Evolutionary conservation across 92 coral and sea anemone species (phyloP).

Genomic region (Scolanthus callimorphus): DNA sequence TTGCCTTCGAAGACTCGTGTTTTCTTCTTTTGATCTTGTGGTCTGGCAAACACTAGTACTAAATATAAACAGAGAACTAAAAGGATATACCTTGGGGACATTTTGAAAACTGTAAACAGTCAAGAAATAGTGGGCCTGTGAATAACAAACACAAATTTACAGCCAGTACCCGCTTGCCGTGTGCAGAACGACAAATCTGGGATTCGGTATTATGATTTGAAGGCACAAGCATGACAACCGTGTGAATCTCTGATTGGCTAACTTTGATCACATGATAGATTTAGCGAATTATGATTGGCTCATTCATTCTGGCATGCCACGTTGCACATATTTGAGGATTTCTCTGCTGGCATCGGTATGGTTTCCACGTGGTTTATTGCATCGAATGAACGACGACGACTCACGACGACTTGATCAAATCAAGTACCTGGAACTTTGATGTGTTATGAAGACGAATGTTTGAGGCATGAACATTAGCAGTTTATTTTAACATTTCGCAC

Average conservation of each 20-base stretch:
- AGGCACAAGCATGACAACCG: neutral
- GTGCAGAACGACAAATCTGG: neutral
- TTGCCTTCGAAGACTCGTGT: constrained; percentile 67
- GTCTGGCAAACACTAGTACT: constrained; percentile 42
- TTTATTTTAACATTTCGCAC: too few relatives aligned
- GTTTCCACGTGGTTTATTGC: neutral
- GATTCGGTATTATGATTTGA: too few relatives aligned
- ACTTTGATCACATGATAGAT: neutral
- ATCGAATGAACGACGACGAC: neutral
- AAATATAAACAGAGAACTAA: too few relatives aligned
- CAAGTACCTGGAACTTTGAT: too few relatives aligned
- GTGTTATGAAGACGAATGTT: too few relatives aligned
- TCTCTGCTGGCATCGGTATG: neutral
- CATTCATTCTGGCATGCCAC: neutral
- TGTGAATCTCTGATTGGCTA: constrained; percentile 2
- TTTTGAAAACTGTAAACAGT: too few relatives aligned
- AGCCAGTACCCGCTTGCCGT: neutral
- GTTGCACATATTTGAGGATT: constrained; percentile 1
- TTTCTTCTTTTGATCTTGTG: constrained; percentile 67
- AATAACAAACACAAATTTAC: neutral
- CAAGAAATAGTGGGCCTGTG: too few relatives aligned
- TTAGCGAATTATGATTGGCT: neutral
- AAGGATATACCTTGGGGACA: neutral
- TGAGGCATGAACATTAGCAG: too few relatives aligned
- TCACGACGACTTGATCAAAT: too few relatives aligned